A percentile compares a stretch with the other conserved stretches of the same genome.
phyloP scores from a whole-genome alignment of 2,797 vertebrate species.

The Sitta carolinensis region DNA sequence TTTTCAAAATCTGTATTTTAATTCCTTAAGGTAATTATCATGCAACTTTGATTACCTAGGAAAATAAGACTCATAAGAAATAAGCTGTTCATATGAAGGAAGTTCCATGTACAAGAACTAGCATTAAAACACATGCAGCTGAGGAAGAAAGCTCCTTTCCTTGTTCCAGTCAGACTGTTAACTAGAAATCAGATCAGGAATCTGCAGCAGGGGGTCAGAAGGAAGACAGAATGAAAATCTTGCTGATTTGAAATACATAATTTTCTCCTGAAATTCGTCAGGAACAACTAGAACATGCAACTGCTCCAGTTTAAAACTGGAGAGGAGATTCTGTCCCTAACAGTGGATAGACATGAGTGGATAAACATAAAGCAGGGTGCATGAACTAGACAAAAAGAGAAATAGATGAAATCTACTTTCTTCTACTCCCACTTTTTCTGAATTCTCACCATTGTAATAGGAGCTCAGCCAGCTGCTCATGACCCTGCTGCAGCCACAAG shows the following conservation, averaged over 20 bases:
- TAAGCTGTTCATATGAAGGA: background rate
- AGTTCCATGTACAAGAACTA: background rate
- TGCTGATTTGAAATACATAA: background rate
- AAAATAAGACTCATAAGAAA: background rate
- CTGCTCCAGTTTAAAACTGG: background rate
- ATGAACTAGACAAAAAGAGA: background rate
- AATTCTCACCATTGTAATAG: background rate
- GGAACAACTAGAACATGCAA: background rate
- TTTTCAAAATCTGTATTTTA: background rate
- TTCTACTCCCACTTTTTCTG: background rate
- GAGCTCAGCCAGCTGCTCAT: background rate
- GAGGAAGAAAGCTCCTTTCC: background rate
- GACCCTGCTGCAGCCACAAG: background rate
- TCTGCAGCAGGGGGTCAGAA: background rate
- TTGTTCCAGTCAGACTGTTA: background rate
- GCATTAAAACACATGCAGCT: background rate
- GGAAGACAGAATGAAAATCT: background rate
- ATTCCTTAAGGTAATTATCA: background rate
- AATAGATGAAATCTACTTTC: background rate
- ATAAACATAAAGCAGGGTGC: background rate
- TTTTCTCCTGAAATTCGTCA: background rate
- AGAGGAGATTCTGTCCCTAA: background rate
- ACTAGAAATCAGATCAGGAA: background rate
- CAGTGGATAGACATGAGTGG: background rate
- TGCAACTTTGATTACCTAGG: background rate